These are phyloP conservation scores for Sorex maritimensis DNA, from an alignment of 2,797 vertebrate species.

Conservation along the genomic window DNA sequence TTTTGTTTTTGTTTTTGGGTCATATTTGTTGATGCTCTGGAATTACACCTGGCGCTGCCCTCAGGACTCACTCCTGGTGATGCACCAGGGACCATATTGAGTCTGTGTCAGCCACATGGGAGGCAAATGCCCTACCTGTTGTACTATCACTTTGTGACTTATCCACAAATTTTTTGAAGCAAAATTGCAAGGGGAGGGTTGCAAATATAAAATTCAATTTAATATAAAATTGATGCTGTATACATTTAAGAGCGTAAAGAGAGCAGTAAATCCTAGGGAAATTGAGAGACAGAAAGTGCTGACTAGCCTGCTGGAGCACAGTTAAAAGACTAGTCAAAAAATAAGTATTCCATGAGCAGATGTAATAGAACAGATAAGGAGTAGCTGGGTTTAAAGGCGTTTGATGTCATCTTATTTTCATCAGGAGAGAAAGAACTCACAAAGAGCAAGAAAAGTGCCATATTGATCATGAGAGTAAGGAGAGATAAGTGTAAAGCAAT, in stretches of 20 bases:
- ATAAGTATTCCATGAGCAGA: not conserved
- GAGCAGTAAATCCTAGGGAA: not conserved
- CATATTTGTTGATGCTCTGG: too few species aligned
- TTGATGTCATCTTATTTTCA: not conserved
- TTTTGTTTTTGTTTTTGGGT: too few species aligned
- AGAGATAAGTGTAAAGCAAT: not conserved
- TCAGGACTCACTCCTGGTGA: too few species aligned
- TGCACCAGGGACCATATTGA: too few species aligned
- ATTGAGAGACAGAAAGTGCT: not conserved
- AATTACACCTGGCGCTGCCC: too few species aligned
- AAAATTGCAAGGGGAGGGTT: not conserved
- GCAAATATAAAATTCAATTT: slow-evolving; percentile 2
- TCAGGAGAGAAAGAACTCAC: not conserved
- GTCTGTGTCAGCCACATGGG: too few species aligned
- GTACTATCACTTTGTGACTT: too few species aligned
- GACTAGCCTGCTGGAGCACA: not conserved
- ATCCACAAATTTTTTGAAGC: slow-evolving; percentile 22
- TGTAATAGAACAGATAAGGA: not conserved
- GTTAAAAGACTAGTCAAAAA: not conserved
- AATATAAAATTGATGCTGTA: slow-evolving; percentile 50
- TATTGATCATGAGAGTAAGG: not conserved
- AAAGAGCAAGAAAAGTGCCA: not conserved
- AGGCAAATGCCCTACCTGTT: too few species aligned
- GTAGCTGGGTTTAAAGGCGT: not conserved
- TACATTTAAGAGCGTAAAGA: slow-evolving; percentile 25